Evolutionary conservation across 2,113 vertebrate species (phyloP).

Genomic region (Myodes glareolus): DNA sequence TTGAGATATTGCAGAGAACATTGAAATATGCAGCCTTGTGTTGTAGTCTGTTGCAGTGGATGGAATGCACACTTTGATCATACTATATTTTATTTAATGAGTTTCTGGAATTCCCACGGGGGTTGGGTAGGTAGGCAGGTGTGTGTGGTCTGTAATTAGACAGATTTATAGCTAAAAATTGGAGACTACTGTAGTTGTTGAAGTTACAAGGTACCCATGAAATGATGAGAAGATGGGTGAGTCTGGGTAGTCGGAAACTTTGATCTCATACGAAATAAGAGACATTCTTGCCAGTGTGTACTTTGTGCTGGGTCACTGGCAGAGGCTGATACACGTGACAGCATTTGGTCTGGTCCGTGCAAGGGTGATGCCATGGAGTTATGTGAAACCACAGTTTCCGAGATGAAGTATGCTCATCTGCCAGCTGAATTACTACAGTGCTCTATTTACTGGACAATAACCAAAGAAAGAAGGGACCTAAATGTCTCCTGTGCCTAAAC

Average conservation of each 20-base stretch:
- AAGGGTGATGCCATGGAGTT: not conserved
- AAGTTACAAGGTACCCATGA: not conserved
- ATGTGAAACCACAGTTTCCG: not conserved
- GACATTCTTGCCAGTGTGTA: not conserved
- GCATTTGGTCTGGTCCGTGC: fast-evolving
- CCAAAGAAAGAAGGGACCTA: not conserved
- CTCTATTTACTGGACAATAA: not conserved
- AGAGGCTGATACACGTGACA: not conserved
- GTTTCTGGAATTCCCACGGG: not conserved
- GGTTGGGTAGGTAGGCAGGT: not conserved
- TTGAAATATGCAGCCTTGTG: not conserved
- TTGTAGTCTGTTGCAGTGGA: not conserved
- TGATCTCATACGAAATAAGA: not conserved
- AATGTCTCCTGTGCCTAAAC: not conserved
- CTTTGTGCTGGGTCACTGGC: not conserved
- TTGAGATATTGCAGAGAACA: not conserved
- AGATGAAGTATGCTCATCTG: not conserved
- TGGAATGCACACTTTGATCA: not conserved
- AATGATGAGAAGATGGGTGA: not conserved
- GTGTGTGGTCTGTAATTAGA: not conserved
- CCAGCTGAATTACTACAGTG: not conserved
- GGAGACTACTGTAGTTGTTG: not conserved
- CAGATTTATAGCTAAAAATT: not conserved
- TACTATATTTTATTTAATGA: not conserved
- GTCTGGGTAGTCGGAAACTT: not conserved